Evolutionary conservation across 2,113 vertebrate species (phyloP), one percentile per base, ranked within the genome.

Genomic region (Crocuta crocuta): DNA sequence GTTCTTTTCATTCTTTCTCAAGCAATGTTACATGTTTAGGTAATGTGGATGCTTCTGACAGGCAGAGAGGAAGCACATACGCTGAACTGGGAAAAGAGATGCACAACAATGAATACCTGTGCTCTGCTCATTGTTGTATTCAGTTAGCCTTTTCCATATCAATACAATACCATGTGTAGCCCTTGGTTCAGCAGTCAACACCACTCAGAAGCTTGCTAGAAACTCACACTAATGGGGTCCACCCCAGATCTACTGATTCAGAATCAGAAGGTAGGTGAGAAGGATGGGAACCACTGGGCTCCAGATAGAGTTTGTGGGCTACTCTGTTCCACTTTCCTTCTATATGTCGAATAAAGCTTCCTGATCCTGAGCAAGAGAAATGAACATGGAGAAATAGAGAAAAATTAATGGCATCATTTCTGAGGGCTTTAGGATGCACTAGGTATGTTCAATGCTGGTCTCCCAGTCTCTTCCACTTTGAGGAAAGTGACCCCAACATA

Each of bases 31-130:
- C 23, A 31, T n/a, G 73, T 86, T 43, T 31, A 78, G 43, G 55
- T 28, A 19, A 50, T 0, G 17, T 63, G 45, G 33, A 7, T 79
- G 53, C 45, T 61, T 81, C 35, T 79, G 48, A 45, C 11, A 50
- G 53, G 15, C 4, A 4, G 15, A 23, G 39, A 61, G 74, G 55
- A 81, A 74, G 45, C 48, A 48, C 17, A 10, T 1, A 50, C 13
- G 1, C 23, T 15, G n/a, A 76, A 48, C 31, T 39, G 79, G 7
- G 33, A 28, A 10, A n/a, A 24, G 15, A n/a, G 15, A 74, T 68
- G 1, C 43, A 15, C 9, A 13, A 8, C 63, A 55, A 58, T 15
- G 1, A 35, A 71, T 21, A 4, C 11, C 1, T 31, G 2, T 23
- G 35, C 5, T 24, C 55, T 73, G 31, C 45, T 73, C 13, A 11